Evolutionary conservation across 2,797 vertebrate species (phyloP).

Genomic region (Atherinosoma microstoma): DNA sequence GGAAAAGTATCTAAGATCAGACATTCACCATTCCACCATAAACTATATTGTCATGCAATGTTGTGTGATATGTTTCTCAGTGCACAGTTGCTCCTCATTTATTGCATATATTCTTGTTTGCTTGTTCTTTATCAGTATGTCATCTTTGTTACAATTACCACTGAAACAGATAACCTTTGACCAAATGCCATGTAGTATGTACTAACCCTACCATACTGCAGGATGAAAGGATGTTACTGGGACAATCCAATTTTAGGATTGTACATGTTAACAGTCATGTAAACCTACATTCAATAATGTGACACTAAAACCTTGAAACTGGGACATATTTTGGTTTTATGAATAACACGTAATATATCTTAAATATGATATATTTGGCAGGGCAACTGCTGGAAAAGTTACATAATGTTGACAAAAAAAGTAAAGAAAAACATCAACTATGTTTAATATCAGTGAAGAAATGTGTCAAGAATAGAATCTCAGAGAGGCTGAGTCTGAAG

Average conservation of each 20-base stretch:
- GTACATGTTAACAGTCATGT: not conserved
- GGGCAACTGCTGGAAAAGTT: not conserved
- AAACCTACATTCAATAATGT: not conserved
- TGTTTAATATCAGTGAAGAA: too few relatives aligned
- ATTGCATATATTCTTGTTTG: constrained; percentile 9
- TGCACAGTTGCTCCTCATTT: constrained; percentile 3
- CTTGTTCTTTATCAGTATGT: constrained; percentile 29
- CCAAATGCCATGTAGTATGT: constrained; percentile 22
- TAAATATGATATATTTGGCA: not conserved
- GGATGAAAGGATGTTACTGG: constrained; percentile 23
- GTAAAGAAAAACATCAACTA: too few relatives aligned
- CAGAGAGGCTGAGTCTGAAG: too few relatives aligned
- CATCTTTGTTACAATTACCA: constrained; percentile 24
- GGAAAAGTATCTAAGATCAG: not conserved
- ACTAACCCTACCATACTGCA: constrained; percentile 18
- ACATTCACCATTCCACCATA: constrained; percentile 10
- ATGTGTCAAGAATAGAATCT: too few relatives aligned
- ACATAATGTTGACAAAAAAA: not conserved
- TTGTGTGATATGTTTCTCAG: constrained; percentile 28
- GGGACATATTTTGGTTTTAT: not conserved
- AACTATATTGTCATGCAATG: constrained; percentile 10
- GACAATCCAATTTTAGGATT: not conserved
- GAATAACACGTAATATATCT: not conserved
- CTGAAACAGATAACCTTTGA: constrained; percentile 52
- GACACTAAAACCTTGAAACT: not conserved